Conservation (phyloP, 1,140 invertebrate species). For the Saccostrea echinata region DNA sequence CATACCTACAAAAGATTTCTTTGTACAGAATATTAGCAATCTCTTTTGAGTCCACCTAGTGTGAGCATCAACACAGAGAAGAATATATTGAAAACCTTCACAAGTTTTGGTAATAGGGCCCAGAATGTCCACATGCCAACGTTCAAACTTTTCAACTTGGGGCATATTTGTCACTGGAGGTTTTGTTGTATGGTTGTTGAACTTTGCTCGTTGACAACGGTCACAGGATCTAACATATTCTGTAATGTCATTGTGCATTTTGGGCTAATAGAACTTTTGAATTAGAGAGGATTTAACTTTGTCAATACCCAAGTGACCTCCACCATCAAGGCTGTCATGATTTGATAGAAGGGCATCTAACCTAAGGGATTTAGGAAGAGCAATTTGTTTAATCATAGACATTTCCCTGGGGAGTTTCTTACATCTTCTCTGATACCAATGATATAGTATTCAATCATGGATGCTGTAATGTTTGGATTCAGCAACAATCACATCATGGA, state of each 20-base stretch:
- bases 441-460: conserved; percentile 57
- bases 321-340: conserved; percentile 56
- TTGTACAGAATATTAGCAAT: conserved; percentile 50
- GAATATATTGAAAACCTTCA: conserved; percentile 53
- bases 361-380: conserved; percentile 49
- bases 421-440: conserved; percentile 54
- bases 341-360: conserved; percentile 47
- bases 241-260: conserved; percentile 51
- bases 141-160: conserved; percentile 24
- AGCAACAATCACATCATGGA: conserved; percentile 28
- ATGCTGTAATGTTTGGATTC: conserved; percentile 57
- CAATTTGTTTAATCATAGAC: conserved; percentile 42
- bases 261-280: conserved; percentile 57
- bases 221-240: conserved; percentile 44
- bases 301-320: conserved; percentile 53
- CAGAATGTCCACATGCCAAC: conserved; percentile 44
- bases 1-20: conserved; percentile 54
- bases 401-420: conserved; percentile 48
- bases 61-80: conserved; percentile 52
- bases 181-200: not conserved
- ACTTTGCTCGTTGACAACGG: conserved; percentile 36
- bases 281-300: conserved; percentile 42
- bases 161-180: conserved; percentile 32
- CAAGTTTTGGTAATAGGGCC: conserved; percentile 43
- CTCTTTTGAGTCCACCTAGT: conserved; percentile 53